Conservation (phyloP, 2,797 vertebrate genomes). For the Centroberyx gerrardi region DNA sequence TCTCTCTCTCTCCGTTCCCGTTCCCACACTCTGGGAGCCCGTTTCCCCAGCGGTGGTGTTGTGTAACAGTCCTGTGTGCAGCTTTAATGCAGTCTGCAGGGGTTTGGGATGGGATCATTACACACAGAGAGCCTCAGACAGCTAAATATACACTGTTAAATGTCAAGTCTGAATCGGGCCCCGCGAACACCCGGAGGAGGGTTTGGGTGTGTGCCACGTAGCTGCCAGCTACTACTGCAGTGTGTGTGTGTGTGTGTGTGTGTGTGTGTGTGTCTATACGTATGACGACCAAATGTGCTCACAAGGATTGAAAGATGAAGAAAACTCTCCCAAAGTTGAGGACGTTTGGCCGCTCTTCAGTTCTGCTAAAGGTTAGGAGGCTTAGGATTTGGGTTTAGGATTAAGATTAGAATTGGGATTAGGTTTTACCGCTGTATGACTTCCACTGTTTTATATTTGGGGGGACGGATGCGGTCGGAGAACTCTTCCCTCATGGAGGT, state of each 20-base stretch:
- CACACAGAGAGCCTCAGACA: neutral
- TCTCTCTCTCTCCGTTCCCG: too few species aligned
- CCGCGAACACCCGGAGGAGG: slow-evolving; percentile 14
- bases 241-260: slow-evolving; percentile 21
- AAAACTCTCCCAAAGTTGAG: too few species aligned
- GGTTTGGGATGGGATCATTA: neutral
- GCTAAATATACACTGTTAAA: slow-evolving; percentile 41
- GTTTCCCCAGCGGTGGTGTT: neutral
- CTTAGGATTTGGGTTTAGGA: too few species aligned
- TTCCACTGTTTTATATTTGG: too few species aligned
- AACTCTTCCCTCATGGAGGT: too few species aligned
- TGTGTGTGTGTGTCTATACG: neutral
- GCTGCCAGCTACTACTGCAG: slow-evolving; percentile 10
- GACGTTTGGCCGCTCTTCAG: too few species aligned
- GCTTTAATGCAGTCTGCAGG: neutral
- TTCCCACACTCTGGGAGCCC: too few species aligned
- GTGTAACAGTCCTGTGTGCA: neutral
- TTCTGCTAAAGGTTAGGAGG: too few species aligned
- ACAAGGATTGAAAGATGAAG: too few species aligned
- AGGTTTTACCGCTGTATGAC: too few species aligned
- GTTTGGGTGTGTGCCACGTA: slow-evolving; percentile 35
- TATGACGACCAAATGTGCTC: neutral
- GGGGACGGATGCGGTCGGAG: too few species aligned
- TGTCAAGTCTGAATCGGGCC: slow-evolving; percentile 37
- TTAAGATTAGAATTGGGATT: too few species aligned